Percentiles rank a stretch among this genome's conserved stretches.
Conservation (phyloP, 2,797 vertebrate genomes). For the Distichodus sexfasciatus region DNA sequence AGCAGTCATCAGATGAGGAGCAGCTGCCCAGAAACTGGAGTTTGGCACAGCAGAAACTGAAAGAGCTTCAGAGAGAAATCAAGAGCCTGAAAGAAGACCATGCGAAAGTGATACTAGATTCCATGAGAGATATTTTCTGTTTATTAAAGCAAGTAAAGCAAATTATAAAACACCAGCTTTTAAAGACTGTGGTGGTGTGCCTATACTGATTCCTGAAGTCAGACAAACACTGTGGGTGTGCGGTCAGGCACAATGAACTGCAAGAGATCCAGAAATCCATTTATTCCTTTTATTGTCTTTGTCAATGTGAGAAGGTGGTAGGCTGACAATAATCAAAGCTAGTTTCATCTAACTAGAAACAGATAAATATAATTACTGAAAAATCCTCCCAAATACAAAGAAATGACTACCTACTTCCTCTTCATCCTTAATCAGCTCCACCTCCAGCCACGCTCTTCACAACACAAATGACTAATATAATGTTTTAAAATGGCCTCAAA, state of each 20-base stretch:
- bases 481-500: not conserved
- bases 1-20: conserved; percentile 12
- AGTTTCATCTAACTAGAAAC: too few relatives aligned
- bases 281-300: too few relatives aligned
- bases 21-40: not conserved
- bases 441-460: not conserved
- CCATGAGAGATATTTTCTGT: conserved; percentile 3
- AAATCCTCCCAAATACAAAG: too few relatives aligned
- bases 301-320: too few relatives aligned
- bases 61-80: conserved; percentile 25
- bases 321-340: too few relatives aligned
- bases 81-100: conserved; percentile 24
- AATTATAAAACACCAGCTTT: not conserved
- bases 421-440: too few relatives aligned
- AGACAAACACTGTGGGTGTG: too few relatives aligned
- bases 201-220: too few relatives aligned
- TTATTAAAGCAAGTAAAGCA: not conserved
- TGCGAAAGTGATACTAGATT: conserved; percentile 3
- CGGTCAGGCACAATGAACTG: too few relatives aligned
- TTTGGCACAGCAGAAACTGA: conserved; percentile 9
- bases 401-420: too few relatives aligned
- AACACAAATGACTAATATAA: not conserved
- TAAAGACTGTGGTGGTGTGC: not conserved
- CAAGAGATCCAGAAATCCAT: too few relatives aligned
- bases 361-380: too few relatives aligned